Conservation (phyloP, 2,888 invertebrate genomes). For the Disparrhopalites patrizii region DNA sequence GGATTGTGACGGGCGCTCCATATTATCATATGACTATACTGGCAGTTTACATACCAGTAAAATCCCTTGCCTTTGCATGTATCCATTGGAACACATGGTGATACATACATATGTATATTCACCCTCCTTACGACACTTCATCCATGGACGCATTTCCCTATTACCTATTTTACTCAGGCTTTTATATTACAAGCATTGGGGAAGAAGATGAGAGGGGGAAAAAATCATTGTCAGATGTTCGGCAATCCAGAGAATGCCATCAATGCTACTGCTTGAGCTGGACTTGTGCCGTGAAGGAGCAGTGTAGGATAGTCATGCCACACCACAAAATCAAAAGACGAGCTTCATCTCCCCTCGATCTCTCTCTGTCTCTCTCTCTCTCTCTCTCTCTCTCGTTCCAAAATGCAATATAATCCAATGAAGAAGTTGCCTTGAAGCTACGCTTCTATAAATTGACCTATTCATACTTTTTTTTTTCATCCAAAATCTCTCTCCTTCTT, state of each 20-base stretch:
- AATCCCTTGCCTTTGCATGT: too few species aligned
- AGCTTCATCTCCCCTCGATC: too few species aligned
- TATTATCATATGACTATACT: neutral
- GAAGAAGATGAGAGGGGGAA: neutral
- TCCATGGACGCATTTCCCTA: too few species aligned
- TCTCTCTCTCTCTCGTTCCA: too few species aligned
- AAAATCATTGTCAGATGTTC: constrained; percentile 21
- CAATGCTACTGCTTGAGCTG: too few species aligned
- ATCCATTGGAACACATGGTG: too few species aligned
- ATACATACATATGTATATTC: neutral
- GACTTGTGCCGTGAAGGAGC: too few species aligned
- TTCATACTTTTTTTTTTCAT: constrained; percentile 40
- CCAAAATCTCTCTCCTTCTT: too few species aligned
- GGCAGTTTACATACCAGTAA: too few species aligned
- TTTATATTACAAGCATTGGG: neutral
- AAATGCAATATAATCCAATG: too few species aligned
- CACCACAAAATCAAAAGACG: too few species aligned
- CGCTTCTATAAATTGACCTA: constrained; percentile 42
- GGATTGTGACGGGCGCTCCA: constrained; percentile 13
- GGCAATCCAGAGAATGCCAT: neutral
- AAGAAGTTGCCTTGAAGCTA: constrained; percentile 32
- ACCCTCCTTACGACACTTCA: neutral
- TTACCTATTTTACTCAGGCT: neutral
- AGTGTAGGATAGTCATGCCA: neutral
- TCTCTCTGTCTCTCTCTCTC: too few species aligned